Percentiles rank a stretch among this genome's conserved stretches.
These are phyloP conservation scores for Lepidurus apus DNA, from an alignment of 1,140 invertebrate genomes.

Conservation along the genomic window DNA sequence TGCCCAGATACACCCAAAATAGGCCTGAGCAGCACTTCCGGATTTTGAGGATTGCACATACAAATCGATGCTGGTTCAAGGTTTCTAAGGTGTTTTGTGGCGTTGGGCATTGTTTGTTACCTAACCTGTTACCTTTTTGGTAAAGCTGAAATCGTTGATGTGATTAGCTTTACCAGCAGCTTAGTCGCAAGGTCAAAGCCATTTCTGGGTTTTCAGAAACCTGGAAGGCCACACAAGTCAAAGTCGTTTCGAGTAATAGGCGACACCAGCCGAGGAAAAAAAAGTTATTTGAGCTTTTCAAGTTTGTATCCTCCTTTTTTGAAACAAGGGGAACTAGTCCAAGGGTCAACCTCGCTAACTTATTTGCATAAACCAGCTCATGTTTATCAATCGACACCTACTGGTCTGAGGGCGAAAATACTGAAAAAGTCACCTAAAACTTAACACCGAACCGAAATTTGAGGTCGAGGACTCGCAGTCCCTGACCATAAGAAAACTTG, in stretches of 20 bases:
- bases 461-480: background rate
- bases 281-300: background rate
- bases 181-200: background rate
- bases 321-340: background rate
- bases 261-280: background rate
- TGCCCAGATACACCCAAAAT: background rate
- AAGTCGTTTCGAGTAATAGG: background rate
- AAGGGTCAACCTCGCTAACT: background rate
- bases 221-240: background rate
- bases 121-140: background rate
- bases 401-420: background rate
- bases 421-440: background rate
- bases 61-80: background rate
- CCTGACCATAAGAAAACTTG: constrained; percentile 17
- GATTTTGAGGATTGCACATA: background rate
- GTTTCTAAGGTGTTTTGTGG: background rate
- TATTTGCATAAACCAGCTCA: constrained; percentile 12
- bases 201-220: background rate
- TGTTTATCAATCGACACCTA: background rate
- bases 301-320: background rate
- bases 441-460: background rate
- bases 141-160: background rate
- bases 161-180: background rate
- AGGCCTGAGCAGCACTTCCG: background rate
- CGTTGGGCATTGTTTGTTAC: background rate